Evolutionary conservation across 2,113 vertebrate genomes (phyloP), one percentile per base, ranked within the genome.

Genomic region (Grammomys surdaster): DNA sequence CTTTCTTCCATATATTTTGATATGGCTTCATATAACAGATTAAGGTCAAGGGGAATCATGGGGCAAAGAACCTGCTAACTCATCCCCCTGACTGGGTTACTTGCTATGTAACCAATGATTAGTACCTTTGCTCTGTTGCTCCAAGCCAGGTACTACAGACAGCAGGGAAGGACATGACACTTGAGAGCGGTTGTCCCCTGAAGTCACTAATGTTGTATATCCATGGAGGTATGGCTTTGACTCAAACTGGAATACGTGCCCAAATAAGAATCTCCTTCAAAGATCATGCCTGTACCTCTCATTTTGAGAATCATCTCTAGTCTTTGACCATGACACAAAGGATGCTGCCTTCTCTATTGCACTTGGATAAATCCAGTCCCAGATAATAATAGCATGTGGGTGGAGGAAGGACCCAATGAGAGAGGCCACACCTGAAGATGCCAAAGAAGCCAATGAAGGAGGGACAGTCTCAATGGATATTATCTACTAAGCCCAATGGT

Each of bases 1-100:
- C 80, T 88, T 93, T 77, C 33, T 60, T 60, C 89, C 31, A 54
- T 77, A 88, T 54, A 63, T 76, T 90, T 88, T 82, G 82, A 93
- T 73, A 69, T 90, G 88, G 54, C 63, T 90, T 94, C 88, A 26
- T 75, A 36, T 56, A 67, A 46, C 10, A 87, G 63, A 67, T 69
- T 26, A 89, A 88, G 65, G 75, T 88, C 19, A 93, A 84, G 80
- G 60, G 36, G 43, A 89, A 33, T 36, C 22, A 40, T 1, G 4
- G 33, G 51, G 51, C 84, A 87, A n/a, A 19, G 28, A 81, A 93
- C 90, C 51, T n/a, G 76, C 77, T 92, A 80, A 73, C 75, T 88
- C 89, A 96, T 2, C 10, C 14, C 14, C 10, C 33, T 28, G 70
- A 82, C 40, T 70, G 72, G 31, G 40, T 94, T 77, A 31, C 48